Base-by-base conservation (phyloP, 2,113 vertebrate genomes). In the Alosa alosa region DNA sequence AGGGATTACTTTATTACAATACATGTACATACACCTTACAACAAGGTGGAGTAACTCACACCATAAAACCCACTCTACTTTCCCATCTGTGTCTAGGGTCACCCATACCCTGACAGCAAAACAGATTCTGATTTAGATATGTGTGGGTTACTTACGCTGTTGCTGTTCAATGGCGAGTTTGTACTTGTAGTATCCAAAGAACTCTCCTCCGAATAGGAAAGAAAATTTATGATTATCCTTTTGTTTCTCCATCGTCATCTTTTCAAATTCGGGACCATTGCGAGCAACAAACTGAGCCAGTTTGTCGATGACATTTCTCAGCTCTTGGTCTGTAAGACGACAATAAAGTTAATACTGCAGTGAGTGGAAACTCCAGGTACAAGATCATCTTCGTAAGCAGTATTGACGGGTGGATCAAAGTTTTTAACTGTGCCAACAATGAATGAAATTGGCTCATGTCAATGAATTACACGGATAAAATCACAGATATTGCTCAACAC, bases 191-290 rank as follows among this genome's bases (percentile, higher is more conserved):
- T 99, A 99, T 90, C 95, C 96, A 88, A 98, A 99, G 92, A 96
- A 99, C 15, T 99, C 98, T 11, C 98, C 98, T 18, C 98, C 97
- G 72, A 99, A 99, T 7, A 99, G 96, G 88, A 99, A 99, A 15
- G 98, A 99, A 91, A 99, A 99, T 88, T 99, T 99, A 0, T 95
- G 96, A 89, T 99, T 99, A 90, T 99, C 98, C 89, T 99, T 99
- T 94, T 99, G 98, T 90, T 99, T 99, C 93, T 99, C 98, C 98
- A 99, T 99, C 2, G 98, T 99, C 98, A 99, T 99, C 93, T 99
- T 99, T 93, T 99, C 98, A 88, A 99, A 99, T 91, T 99, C 98
- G 0, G 98, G 98, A 47, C 98, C 98, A 75, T 99, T 99, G 84
- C 98, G 96, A 36, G 98, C 97, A 75, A 99, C 98, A 90, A 99